Conservation (phyloP, 2,888 invertebrate species). For the Trissolcus japonicus region DNA sequence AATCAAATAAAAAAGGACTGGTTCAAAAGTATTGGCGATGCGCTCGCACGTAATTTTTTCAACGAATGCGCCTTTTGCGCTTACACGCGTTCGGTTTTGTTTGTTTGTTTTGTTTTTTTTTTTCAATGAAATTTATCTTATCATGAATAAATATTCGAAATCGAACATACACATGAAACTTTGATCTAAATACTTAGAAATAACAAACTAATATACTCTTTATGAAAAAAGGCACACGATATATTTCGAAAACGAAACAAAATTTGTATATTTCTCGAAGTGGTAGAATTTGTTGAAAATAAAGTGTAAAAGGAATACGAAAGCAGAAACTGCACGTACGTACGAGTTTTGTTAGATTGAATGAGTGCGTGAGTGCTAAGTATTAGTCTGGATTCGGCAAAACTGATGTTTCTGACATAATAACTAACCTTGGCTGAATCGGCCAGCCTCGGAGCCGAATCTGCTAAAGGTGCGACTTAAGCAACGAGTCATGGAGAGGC, state of each 20-base stretch:
- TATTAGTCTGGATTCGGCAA: slow-evolving; percentile 40
- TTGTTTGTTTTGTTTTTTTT: background rate
- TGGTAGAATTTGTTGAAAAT: background rate
- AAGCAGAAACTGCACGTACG: slow-evolving; percentile 28
- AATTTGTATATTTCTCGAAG: background rate
- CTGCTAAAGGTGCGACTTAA: slow-evolving; percentile 94
- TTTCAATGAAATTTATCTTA: slow-evolving; percentile 4
- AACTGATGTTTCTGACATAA: slow-evolving; percentile 64
- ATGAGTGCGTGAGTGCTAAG: slow-evolving; percentile 36
- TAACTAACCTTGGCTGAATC: slow-evolving; percentile 75
- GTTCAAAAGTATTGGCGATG: slow-evolving; percentile 53
- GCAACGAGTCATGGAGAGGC: slow-evolving; percentile 95
- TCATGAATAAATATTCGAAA: background rate
- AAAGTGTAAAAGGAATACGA: slow-evolving; percentile 12
- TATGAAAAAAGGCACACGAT: too few species aligned
- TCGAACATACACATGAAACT: slow-evolving; percentile 19
- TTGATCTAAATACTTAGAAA: slow-evolving; percentile 11
- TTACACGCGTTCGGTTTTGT: slow-evolving; percentile 32
- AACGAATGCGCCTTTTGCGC: slow-evolving; percentile 48
- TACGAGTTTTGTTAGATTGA: slow-evolving; percentile 35
- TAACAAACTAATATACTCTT: slow-evolving; percentile 30
- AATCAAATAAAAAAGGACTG: background rate
- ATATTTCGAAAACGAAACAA: too few species aligned
- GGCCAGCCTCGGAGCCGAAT: slow-evolving; percentile 96
- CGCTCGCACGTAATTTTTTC: slow-evolving; percentile 52